A percentile compares a stretch with the other conserved stretches of the same genome.
Conservation (phyloP, 2,888 invertebrate species). For the Reticulitermes lucifugus region DNA sequence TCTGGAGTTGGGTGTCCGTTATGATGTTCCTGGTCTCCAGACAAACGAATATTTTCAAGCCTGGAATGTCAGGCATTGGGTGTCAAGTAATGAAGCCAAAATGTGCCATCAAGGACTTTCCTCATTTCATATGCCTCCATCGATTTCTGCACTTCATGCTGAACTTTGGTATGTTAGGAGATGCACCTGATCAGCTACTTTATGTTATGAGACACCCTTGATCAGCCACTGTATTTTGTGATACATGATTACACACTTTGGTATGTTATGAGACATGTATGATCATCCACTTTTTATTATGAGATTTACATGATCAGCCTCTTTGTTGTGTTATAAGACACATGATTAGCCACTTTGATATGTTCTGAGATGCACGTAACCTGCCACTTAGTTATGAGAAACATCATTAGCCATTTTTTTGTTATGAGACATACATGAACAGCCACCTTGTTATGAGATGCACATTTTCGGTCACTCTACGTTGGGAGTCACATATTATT, state of each 20-base stretch:
- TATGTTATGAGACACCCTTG: too few species aligned
- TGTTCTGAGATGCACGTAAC: not conserved
- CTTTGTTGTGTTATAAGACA: too few species aligned
- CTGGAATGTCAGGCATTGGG: constrained; percentile 37
- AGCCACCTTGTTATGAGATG: not conserved
- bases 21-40: constrained; percentile 53
- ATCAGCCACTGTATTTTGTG: too few species aligned
- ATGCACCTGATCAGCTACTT: too few species aligned
- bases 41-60: constrained; percentile 33
- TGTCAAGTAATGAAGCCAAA: constrained; percentile 24
- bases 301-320: too few species aligned
- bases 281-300: too few species aligned
- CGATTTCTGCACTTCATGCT: constrained; percentile 55
- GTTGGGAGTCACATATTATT: not conserved
- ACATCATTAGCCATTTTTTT: too few species aligned
- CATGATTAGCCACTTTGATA: not conserved
- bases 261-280: too few species aligned
- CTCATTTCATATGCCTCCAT: constrained; percentile 58
- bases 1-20: constrained; percentile 55
- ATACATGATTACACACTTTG: too few species aligned
- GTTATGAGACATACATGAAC: not conserved
- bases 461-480: not conserved
- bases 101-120: constrained; percentile 52
- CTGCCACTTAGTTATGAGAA: too few species aligned
- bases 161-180: not conserved